Evolutionary conservation across 2,888 invertebrate genomes (phyloP).

Genomic region (Trichogramma evanescens): DNA sequence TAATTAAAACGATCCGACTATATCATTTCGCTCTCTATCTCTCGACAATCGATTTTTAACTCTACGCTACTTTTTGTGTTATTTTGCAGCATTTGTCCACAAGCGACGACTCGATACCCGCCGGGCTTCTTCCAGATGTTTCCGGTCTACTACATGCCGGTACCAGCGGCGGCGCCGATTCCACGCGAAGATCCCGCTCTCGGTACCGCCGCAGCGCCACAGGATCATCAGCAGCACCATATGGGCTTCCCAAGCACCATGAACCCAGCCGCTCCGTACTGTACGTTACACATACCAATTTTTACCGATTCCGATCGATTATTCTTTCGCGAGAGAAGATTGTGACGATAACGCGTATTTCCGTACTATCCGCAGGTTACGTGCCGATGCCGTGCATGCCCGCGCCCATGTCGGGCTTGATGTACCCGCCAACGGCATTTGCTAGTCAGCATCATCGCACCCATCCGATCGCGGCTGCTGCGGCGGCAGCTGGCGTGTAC

Average conservation of each 20-base stretch:
- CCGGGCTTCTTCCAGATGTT: conserved; percentile 35
- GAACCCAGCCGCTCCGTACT: conserved; percentile 14
- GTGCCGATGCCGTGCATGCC: conserved; percentile 55
- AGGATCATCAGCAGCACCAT: conserved; percentile 3
- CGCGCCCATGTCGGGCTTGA: conserved; percentile 52
- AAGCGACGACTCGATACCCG: conserved; percentile 43
- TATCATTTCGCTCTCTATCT: conserved; percentile 17
- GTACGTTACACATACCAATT: conserved; percentile 8
- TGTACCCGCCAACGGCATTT: conserved; percentile 50
- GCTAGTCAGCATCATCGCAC: conserved; percentile 27
- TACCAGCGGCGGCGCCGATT: conserved; percentile 40
- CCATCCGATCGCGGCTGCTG: conserved; percentile 16
- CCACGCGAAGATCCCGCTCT: conserved; percentile 20
- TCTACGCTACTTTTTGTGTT: background rate
- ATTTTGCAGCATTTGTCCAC: conserved; percentile 28
- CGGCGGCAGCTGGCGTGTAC: background rate
- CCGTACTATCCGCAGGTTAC: conserved; percentile 1
- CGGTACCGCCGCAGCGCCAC: conserved; percentile 10
- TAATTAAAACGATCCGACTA: conserved; percentile 23
- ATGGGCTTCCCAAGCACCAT: conserved; percentile 7
- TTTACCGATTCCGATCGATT: no score
- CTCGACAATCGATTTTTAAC: background rate
- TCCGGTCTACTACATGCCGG: conserved; percentile 55
- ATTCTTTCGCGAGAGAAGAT: background rate
- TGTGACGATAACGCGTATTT: background rate